phyloP scores from a whole-genome alignment of 1,140 invertebrate genomes.

The Maniola jurtina region DNA sequence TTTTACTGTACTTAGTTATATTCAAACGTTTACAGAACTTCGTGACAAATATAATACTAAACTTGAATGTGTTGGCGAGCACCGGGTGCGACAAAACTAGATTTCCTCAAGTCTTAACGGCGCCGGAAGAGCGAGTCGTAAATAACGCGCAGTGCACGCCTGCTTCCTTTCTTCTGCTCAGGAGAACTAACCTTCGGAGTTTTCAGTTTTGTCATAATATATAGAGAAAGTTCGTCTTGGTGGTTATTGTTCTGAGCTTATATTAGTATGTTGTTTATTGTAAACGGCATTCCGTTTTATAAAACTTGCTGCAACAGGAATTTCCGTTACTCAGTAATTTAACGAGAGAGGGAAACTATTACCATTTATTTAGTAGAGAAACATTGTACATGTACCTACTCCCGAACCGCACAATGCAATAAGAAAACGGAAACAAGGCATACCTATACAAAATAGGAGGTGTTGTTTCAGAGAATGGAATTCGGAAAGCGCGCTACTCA shows the following conservation, averaged over 20 bases:
- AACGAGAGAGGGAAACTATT: conserved; percentile 3
- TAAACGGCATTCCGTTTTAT: conserved; percentile 7
- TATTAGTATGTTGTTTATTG: conserved; percentile 13
- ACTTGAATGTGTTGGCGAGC: conserved; percentile 19
- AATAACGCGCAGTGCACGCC: conserved; percentile 65
- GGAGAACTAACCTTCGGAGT: conserved; percentile 48
- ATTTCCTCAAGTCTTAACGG: conserved; percentile 46
- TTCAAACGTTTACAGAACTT: background rate
- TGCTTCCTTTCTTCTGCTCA: conserved; percentile 61
- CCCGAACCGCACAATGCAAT: conserved; percentile 11
- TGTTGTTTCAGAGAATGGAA: conserved; percentile 51
- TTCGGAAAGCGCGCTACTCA: conserved; percentile 47
- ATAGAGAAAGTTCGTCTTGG: conserved; percentile 40
- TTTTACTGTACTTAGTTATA: background rate
- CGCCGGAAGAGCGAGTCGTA: conserved; percentile 70
- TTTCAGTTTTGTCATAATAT: conserved; percentile 44
- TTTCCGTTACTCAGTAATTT: background rate
- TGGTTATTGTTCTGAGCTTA: conserved; percentile 27
- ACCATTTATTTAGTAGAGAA: conserved; percentile 3
- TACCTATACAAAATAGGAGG: conserved; percentile 32
- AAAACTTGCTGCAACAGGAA: conserved; percentile 9
- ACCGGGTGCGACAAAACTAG: conserved; percentile 35
- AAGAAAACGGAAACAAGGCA: conserved; percentile 27
- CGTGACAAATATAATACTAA: conserved; percentile 13
- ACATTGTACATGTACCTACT: conserved; percentile 2